phyloP scores from a whole-genome alignment of 2,797 vertebrate genomes.

The Sebastes paucispinis region DNA sequence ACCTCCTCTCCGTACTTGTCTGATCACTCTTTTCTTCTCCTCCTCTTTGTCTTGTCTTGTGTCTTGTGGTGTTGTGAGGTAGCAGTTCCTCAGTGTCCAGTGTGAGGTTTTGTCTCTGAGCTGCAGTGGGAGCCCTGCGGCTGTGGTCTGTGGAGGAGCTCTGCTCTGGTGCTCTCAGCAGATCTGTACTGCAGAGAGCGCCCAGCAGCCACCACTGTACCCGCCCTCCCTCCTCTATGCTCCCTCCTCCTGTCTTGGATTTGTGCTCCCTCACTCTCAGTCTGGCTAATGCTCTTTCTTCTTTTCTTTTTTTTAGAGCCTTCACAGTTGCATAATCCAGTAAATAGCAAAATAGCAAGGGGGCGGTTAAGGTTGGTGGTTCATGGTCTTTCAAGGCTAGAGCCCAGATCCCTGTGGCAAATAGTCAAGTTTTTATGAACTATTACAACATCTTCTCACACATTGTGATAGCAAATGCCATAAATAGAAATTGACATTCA shows the following conservation, averaged over 20 bases:
- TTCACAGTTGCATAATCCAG: not conserved
- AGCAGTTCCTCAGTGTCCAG: slow-evolving; percentile 2
- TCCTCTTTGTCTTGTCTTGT: slow-evolving; percentile 6
- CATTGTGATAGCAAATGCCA: not conserved
- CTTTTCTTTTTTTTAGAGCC: not conserved
- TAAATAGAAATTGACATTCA: not conserved
- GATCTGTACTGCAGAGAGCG: slow-evolving; percentile 75
- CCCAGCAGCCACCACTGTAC: slow-evolving; percentile 57
- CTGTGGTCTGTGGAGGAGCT: slow-evolving; percentile 65
- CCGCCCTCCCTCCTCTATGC: slow-evolving; percentile 42
- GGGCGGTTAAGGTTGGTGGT: not conserved
- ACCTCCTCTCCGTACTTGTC: slow-evolving; percentile 1
- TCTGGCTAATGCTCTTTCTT: slow-evolving; percentile 16
- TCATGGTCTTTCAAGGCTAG: not conserved
- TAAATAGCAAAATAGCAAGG: not conserved
- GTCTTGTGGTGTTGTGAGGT: slow-evolving; percentile 27
- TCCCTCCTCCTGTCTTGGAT: slow-evolving; percentile 57
- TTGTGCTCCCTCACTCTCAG: slow-evolving; percentile 48
- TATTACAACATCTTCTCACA: not conserved
- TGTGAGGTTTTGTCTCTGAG: slow-evolving; percentile 26
- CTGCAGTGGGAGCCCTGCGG: slow-evolving; percentile 63
- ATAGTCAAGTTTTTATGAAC: not conserved
- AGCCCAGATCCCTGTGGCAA: not conserved
- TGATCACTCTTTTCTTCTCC: slow-evolving; percentile 21
- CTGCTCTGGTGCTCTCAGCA: slow-evolving; percentile 64